Evolutionary conservation across 2,797 vertebrate species (phyloP).

Genomic region (Aeoliscus strigatus): DNA sequence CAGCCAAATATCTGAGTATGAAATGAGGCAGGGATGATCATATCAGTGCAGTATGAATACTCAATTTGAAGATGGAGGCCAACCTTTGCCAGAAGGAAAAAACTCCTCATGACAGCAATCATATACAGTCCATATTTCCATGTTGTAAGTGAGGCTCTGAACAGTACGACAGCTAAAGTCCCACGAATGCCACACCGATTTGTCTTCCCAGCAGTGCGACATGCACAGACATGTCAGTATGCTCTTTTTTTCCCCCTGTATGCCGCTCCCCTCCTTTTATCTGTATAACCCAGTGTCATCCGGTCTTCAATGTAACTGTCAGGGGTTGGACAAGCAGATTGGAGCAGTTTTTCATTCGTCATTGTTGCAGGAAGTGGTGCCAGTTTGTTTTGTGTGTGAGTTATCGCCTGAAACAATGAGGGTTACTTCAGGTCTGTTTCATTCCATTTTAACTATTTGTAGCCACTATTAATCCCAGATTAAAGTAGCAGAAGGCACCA

Average conservation of each 20-base stretch:
- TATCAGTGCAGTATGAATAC: too few relatives aligned
- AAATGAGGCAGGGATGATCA: too few relatives aligned
- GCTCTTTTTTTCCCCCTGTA: constrained; percentile 4
- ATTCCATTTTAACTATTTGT: constrained; percentile 12
- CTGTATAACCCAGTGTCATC: constrained; percentile 23
- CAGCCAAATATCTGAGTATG: too few relatives aligned
- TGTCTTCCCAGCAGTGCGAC: constrained; percentile 33
- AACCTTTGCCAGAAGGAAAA: too few relatives aligned
- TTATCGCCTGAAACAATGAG: constrained; percentile 30
- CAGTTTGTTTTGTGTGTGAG: constrained; percentile 24
- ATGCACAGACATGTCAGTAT: constrained; percentile 25
- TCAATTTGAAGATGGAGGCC: too few relatives aligned
- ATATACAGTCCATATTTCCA: constrained; percentile 10
- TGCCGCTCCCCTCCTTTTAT: constrained; percentile 14
- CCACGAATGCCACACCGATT: constrained; percentile 28
- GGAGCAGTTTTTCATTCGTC: constrained; percentile 29
- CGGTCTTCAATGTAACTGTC: constrained; percentile 33
- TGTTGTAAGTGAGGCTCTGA: constrained; percentile 30
- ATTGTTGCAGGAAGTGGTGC: constrained; percentile 39
- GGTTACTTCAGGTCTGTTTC: constrained; percentile 14
- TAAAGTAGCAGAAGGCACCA: neutral
- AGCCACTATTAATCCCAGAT: constrained; percentile 11
- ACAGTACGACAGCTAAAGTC: constrained; percentile 9
- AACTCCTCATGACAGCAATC: constrained; percentile 6
- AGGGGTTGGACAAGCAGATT: constrained; percentile 30